Evolutionary conservation across 1,140 invertebrate species (phyloP).

Genomic region (Aporrectodea caliginosa): DNA sequence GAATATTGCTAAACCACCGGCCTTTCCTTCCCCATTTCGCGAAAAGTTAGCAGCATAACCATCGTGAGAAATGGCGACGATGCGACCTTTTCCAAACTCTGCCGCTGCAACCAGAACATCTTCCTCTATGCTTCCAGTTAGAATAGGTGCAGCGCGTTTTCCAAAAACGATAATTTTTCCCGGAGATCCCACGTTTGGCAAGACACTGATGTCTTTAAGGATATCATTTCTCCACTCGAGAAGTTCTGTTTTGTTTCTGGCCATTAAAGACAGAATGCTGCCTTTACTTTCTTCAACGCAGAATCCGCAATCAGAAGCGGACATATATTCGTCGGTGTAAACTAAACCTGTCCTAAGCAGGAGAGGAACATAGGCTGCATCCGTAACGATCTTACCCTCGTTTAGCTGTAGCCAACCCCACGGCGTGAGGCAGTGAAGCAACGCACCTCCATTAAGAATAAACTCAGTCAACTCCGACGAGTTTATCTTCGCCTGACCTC

Average conservation of each 20-base stretch:
- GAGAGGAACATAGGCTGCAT: slow-evolving; percentile 17
- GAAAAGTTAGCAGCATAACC: too few species aligned
- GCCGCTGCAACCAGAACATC: slow-evolving; percentile 18
- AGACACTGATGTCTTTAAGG: slow-evolving; percentile 1
- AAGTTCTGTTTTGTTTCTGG: too few species aligned
- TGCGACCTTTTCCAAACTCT: too few species aligned
- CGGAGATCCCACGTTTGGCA: slow-evolving; percentile 16
- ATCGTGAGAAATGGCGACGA: too few species aligned
- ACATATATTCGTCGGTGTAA: slow-evolving; percentile 15
- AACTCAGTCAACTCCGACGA: too few species aligned
- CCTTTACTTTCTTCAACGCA: too few species aligned
- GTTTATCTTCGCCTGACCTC: too few species aligned
- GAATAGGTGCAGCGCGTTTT: slow-evolving; percentile 4
- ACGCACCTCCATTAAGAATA: slow-evolving; percentile 20
- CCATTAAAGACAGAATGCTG: too few species aligned
- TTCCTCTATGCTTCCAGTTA: slow-evolving; percentile 11
- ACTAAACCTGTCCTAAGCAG: slow-evolving; percentile 9
- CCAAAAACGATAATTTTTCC: slow-evolving; percentile 23
- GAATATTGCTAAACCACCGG: too few species aligned
- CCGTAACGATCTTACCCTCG: not conserved
- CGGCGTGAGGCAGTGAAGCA: slow-evolving; percentile 21
- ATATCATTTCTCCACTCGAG: slow-evolving; percentile 16
- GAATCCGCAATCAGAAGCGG: too few species aligned
- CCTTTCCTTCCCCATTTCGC: too few species aligned
- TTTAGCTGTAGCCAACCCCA: slow-evolving; percentile 31